Conservation (phyloP, 1,140 invertebrate genomes). For the Arctopsyche grandis region DNA sequence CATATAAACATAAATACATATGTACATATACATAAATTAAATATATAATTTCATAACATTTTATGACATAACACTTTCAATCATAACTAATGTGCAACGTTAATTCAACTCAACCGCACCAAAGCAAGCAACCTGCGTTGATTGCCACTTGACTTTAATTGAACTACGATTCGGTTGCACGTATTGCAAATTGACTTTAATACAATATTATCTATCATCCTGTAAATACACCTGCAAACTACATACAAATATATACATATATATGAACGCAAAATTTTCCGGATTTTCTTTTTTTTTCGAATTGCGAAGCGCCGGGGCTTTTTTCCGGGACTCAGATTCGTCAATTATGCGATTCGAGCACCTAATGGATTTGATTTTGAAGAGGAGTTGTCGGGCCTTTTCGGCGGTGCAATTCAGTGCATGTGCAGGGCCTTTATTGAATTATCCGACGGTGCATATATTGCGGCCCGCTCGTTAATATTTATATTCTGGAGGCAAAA, state of each 20-base stretch:
- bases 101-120: not conserved
- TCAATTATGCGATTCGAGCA: too few species aligned
- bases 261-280: not conserved
- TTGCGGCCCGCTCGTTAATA: conserved; percentile 21
- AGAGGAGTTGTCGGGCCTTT: too few species aligned
- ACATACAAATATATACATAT: not conserved
- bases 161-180: too few species aligned
- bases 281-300: too few species aligned
- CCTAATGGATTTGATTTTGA: too few species aligned
- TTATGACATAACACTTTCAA: too few species aligned
- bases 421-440: conserved; percentile 10
- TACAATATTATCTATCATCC: too few species aligned
- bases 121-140: not conserved
- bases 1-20: conserved; percentile 43
- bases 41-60: not conserved
- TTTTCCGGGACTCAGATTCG: too few species aligned
- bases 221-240: not conserved
- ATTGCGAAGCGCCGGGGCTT: too few species aligned
- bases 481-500: conserved; percentile 33
- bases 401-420: too few species aligned
- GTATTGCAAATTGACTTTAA: too few species aligned
- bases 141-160: not conserved
- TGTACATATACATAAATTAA: conserved; percentile 10
- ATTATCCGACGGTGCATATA: conserved; percentile 24
- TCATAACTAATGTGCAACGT: not conserved